These are phyloP conservation scores for Alethe diademata DNA, from an alignment of 2,113 vertebrate species.

Conservation along the genomic window DNA sequence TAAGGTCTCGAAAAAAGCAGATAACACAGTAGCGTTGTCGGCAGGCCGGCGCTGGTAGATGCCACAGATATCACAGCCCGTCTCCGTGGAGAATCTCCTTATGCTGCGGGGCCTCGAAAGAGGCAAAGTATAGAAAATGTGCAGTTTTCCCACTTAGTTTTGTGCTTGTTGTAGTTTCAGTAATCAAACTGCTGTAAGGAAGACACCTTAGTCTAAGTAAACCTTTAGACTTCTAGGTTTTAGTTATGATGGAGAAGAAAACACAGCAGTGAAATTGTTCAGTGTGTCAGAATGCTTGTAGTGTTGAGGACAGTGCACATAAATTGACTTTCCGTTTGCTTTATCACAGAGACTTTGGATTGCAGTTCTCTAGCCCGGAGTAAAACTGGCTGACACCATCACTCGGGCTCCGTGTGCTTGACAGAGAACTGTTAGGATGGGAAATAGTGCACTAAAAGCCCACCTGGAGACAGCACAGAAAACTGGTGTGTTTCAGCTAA, in stretches of 20 bases:
- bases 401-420: background rate
- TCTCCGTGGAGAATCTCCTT: background rate
- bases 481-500: slow-evolving; percentile 97
- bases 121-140: background rate
- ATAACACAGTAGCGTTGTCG: background rate
- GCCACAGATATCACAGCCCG: background rate
- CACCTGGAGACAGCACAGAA: slow-evolving; percentile 98
- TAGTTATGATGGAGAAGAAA: background rate
- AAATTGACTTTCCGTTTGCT: background rate
- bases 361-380: background rate
- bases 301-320: fast-evolving
- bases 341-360: background rate
- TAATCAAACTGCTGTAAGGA: background rate
- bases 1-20: background rate
- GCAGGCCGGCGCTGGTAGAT: background rate
- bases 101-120: fast-evolving
- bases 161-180: background rate
- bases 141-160: background rate
- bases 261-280: fast-evolving
- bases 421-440: slow-evolving; percentile 75
- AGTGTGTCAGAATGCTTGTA: background rate
- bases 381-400: background rate
- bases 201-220: background rate
- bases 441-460: slow-evolving; percentile 94
- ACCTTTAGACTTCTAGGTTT: background rate